A percentile compares a stretch with the other conserved stretches of the same genome.
Conservation (phyloP, 1,140 invertebrate species). For the Drosophila ercepeae region DNA sequence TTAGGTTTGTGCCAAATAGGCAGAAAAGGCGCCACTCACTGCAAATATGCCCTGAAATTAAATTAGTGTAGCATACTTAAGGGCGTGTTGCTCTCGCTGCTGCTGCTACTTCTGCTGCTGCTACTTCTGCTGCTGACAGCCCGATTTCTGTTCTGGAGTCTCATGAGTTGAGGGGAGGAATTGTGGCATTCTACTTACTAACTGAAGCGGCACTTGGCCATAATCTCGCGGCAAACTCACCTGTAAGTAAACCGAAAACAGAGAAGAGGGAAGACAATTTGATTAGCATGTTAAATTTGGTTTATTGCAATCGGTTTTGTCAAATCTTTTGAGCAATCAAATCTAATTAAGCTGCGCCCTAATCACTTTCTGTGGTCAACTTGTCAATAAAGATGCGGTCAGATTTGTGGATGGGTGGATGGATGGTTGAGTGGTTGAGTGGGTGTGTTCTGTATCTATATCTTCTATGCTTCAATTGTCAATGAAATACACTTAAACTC, state of each 20-base stretch:
- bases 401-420: slow-evolving; percentile 3
- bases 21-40: slow-evolving; percentile 64
- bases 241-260: slow-evolving; percentile 67
- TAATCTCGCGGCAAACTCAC: slow-evolving; percentile 77
- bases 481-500: slow-evolving; percentile 9
- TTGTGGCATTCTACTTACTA: slow-evolving; percentile 71
- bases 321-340: slow-evolving; percentile 79
- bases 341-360: slow-evolving; percentile 72
- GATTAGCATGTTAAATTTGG: slow-evolving; percentile 65
- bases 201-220: slow-evolving; percentile 71
- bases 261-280: slow-evolving; percentile 49
- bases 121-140: slow-evolving; percentile 18
- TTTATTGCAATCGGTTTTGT: slow-evolving; percentile 46
- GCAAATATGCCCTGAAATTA: slow-evolving; percentile 70
- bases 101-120: neutral
- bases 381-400: slow-evolving; percentile 16
- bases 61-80: slow-evolving; percentile 58
- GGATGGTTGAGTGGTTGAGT: neutral
- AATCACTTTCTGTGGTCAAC: slow-evolving; percentile 73
- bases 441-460: slow-evolving; percentile 8
- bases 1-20: slow-evolving; percentile 80
- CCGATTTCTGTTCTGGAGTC: slow-evolving; percentile 11
- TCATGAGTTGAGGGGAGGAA: slow-evolving; percentile 11
- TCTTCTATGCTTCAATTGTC: slow-evolving; percentile 30
- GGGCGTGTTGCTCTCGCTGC: slow-evolving; percentile 14